Percentiles rank a stretch among this genome's conserved stretches.
phyloP scores from a whole-genome alignment of 2,113 vertebrate genomes.

The Pleuronectes platessa region DNA sequence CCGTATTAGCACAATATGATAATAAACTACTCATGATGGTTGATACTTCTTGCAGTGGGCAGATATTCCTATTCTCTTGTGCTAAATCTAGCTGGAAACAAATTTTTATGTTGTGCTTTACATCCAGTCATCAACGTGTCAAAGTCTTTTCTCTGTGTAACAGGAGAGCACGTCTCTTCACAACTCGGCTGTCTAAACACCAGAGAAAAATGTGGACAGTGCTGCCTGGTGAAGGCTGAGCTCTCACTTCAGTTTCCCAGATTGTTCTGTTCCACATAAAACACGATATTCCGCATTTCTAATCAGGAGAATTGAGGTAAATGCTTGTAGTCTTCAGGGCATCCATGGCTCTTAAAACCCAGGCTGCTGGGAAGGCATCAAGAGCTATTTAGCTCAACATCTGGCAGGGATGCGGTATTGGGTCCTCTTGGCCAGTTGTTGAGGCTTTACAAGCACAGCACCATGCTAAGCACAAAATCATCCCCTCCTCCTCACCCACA shows the following conservation, averaged over 20 bases:
- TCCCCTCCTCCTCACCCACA: slow-evolving; percentile 42
- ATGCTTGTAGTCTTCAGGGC: slow-evolving; percentile 20
- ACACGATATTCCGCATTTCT: background rate
- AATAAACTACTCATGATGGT: background rate
- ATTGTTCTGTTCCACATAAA: background rate
- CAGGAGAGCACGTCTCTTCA: slow-evolving; percentile 18
- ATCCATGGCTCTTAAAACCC: slow-evolving; percentile 38
- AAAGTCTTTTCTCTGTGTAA: background rate
- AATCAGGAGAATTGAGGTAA: slow-evolving; percentile 2
- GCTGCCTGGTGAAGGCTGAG: background rate
- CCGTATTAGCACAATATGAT: background rate
- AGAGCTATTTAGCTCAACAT: slow-evolving; percentile 68
- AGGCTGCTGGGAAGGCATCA: slow-evolving; percentile 26
- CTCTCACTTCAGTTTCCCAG: background rate
- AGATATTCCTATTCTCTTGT: background rate
- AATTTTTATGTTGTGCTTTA: slow-evolving; percentile 28
- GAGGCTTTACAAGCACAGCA: slow-evolving; percentile 64
- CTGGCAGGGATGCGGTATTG: slow-evolving; percentile 61
- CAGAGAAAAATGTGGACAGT: slow-evolving; percentile 1
- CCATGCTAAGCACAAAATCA: slow-evolving; percentile 56
- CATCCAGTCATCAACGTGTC: slow-evolving; percentile 26
- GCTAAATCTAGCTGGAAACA: slow-evolving; percentile 26
- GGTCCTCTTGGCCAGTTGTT: slow-evolving; percentile 57
- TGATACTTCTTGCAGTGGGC: background rate
- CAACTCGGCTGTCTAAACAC: slow-evolving; percentile 3